Base-by-base conservation (phyloP, 2,888 invertebrate genomes). In the Eutolmus rufibarbis region DNA sequence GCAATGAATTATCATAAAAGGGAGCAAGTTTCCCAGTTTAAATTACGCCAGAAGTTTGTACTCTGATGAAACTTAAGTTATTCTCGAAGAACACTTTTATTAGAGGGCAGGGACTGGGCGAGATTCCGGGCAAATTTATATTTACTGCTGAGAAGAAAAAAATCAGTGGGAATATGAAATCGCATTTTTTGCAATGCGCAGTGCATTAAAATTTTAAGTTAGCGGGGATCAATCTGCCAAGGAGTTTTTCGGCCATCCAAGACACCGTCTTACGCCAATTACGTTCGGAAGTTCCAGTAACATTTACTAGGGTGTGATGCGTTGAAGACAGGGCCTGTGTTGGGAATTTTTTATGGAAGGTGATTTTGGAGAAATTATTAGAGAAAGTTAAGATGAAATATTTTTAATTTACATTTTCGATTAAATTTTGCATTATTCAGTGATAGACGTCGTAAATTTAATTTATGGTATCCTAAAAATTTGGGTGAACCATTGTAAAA, bases 1-100 rank as follows among this genome's bases (percentile, higher is more conserved):
- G 81, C 81, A 81, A 81, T 81, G 51, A 81, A 81, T 81, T 81
- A 81, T 81, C 81, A 81, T 81, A 81, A 81, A 76, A 81, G 56
- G 46, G 51, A 81, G 81, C 43, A 81, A 81, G 81, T 81, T 81
- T 81, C 51, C 51, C 81, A 56, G 51, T 81, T 81, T 81, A 81
- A 81, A 81, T 81, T 81, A 81, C 81, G 51, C 51, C 81, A 81
- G 56, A 81, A 81, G 81, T 81, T 81, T 81, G 81, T 81, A 51
- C 28, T 81, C 51, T 51, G 81, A 46, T 56, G 51, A 81, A 81
- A 81, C 81, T 81, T 81, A 81, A 81, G 51, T 81, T 81, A 81
- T 56, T 81, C 81, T 40, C 34, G 77, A 77, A 43, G 43, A n/a
- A 43, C 40, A 43, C 78, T 78, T 78, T 78, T 78, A 78, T 78